These are phyloP conservation scores for Grapholita molesta DNA, from an alignment of 1,140 invertebrate genomes.

Conservation along the genomic window DNA sequence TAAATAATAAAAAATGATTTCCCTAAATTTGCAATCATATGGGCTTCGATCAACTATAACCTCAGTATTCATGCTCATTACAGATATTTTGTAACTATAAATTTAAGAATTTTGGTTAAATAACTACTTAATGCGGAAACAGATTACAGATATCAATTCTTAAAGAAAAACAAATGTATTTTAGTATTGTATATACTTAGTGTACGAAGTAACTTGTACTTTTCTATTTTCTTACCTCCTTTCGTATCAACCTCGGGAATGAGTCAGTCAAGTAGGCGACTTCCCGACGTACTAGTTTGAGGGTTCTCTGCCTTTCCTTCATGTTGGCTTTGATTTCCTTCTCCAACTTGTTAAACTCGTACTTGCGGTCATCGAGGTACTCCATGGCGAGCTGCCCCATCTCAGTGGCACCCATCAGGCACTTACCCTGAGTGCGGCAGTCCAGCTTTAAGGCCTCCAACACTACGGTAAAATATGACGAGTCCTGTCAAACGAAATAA, in stretches of 20 bases:
- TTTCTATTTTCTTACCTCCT: slow-evolving; percentile 77
- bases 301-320: slow-evolving; percentile 78
- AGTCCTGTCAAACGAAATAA: slow-evolving; percentile 69
- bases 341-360: slow-evolving; percentile 79
- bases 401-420: slow-evolving; percentile 79
- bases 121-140: too few relatives aligned
- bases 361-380: slow-evolving; percentile 80
- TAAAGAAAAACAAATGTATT: too few relatives aligned
- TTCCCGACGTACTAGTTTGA: slow-evolving; percentile 74
- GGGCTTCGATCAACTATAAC: too few relatives aligned
- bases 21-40: too few relatives aligned
- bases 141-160: too few relatives aligned
- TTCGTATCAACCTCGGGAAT: slow-evolving; percentile 78
- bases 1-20: too few relatives aligned
- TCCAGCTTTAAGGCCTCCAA: slow-evolving; percentile 78
- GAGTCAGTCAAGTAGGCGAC: slow-evolving; percentile 79
- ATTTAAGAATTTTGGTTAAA: too few relatives aligned
- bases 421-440: slow-evolving; percentile 77
- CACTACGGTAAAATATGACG: slow-evolving; percentile 79
- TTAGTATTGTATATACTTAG: too few relatives aligned
- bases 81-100: too few relatives aligned
- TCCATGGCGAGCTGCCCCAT: slow-evolving; percentile 82
- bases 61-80: too few relatives aligned
- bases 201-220: too few relatives aligned
- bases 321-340: slow-evolving; percentile 79